These are phyloP conservation scores for Nephila pilipes DNA, from an alignment of 1,140 invertebrate genomes.

Conservation along the genomic window DNA sequence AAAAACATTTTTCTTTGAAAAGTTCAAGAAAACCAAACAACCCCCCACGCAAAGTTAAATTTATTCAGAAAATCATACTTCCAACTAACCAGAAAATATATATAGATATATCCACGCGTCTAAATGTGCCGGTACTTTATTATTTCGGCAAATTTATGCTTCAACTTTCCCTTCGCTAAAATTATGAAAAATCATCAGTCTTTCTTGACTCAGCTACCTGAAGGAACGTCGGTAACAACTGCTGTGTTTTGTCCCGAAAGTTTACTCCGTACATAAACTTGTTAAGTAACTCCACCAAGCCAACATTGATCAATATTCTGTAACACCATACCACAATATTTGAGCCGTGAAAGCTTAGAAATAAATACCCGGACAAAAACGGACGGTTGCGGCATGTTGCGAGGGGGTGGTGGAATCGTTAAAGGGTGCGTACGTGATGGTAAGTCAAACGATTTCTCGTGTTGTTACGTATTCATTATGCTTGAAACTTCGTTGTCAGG, in stretches of 20 bases:
- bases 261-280: constrained; percentile 16
- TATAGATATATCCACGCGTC: background rate
- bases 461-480: constrained; percentile 61
- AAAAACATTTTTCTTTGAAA: constrained; percentile 2
- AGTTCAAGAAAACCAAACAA: background rate
- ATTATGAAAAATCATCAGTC: constrained; percentile 38
- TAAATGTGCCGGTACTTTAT: background rate
- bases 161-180: background rate
- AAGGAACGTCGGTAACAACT: background rate
- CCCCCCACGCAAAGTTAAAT: background rate
- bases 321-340: background rate
- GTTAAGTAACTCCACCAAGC: constrained; percentile 23
- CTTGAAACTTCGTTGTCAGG: constrained; percentile 31
- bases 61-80: background rate
- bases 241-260: constrained; percentile 12
- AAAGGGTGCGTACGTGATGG: background rate
- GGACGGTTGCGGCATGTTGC: background rate
- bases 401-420: constrained; percentile 8
- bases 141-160: background rate
- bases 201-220: background rate
- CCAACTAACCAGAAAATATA: background rate
- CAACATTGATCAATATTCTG: constrained; percentile 14
- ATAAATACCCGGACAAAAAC: constrained; percentile 13
- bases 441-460: constrained; percentile 18
- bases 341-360: background rate